phyloP scores from a whole-genome alignment of 2,888 invertebrate species.

The Pristionchus japonicus region DNA sequence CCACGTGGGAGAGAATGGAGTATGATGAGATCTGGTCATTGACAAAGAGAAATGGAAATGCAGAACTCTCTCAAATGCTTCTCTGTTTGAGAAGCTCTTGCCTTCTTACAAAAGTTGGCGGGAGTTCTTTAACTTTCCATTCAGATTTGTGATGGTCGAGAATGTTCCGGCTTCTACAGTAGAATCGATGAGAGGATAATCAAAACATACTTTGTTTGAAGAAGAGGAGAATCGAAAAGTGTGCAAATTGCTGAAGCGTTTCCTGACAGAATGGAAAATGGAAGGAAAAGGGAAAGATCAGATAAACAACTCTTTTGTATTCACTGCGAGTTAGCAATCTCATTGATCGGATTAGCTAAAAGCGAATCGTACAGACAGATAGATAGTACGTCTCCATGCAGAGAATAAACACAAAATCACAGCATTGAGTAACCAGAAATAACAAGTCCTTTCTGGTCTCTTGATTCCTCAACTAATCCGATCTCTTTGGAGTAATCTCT shows the following conservation, averaged over 20 bases:
- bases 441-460: background rate
- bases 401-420: background rate
- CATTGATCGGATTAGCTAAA: background rate
- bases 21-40: background rate
- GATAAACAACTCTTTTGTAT: background rate
- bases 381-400: background rate
- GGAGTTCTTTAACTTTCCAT: background rate
- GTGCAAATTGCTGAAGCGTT: background rate
- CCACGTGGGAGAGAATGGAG: background rate
- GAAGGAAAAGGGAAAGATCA: background rate
- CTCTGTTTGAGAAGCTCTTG: background rate
- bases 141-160: too few relatives aligned
- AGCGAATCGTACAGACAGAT: background rate
- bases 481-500: background rate
- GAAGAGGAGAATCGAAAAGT: background rate
- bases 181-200: background rate
- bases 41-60: background rate
- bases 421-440: background rate
- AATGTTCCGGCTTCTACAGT: too few relatives aligned
- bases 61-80: background rate
- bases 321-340: constrained; percentile 9
- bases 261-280: background rate
- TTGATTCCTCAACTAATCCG: background rate
- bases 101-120: background rate
- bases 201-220: background rate